Evolutionary conservation across 2,113 vertebrate species (phyloP).

Genomic region (Theristicus caerulescens): DNA sequence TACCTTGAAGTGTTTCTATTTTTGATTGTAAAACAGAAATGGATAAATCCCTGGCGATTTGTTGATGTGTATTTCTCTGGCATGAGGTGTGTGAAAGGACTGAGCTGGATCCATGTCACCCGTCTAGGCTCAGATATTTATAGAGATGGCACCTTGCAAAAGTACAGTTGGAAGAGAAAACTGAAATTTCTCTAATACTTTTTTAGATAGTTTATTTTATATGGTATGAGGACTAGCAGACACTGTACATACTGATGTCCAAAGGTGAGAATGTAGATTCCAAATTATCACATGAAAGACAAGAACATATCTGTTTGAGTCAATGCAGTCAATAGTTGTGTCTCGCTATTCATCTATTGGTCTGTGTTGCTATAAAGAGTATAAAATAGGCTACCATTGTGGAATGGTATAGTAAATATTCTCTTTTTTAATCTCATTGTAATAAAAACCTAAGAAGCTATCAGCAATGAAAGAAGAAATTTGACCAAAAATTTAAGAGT

Average conservation of each 20-base stretch:
- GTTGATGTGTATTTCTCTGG: not conserved
- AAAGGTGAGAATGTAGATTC: not conserved
- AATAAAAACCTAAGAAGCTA: not conserved
- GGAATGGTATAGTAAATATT: not conserved
- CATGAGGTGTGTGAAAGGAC: not conserved
- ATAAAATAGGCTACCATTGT: not conserved
- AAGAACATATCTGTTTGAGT: not conserved
- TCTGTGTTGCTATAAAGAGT: not conserved
- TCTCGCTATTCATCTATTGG: not conserved
- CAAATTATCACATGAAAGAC: not conserved
- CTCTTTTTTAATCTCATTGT: not conserved
- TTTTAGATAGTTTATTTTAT: not conserved
- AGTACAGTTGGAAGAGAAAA: not conserved
- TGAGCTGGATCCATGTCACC: not conserved
- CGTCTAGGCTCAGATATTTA: not conserved
- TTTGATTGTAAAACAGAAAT: not conserved
- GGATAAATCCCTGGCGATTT: not conserved
- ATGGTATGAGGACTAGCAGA: not conserved
- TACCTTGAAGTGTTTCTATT: not conserved
- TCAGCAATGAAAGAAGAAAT: not conserved
- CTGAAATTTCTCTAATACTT: not conserved
- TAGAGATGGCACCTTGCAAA: not conserved
- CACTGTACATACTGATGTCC: not conserved
- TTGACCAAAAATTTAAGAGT: not conserved
- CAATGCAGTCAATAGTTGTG: not conserved